phyloP scores from a whole-genome alignment of 2,797 vertebrate species.

The Gymnothorax javanicus region DNA sequence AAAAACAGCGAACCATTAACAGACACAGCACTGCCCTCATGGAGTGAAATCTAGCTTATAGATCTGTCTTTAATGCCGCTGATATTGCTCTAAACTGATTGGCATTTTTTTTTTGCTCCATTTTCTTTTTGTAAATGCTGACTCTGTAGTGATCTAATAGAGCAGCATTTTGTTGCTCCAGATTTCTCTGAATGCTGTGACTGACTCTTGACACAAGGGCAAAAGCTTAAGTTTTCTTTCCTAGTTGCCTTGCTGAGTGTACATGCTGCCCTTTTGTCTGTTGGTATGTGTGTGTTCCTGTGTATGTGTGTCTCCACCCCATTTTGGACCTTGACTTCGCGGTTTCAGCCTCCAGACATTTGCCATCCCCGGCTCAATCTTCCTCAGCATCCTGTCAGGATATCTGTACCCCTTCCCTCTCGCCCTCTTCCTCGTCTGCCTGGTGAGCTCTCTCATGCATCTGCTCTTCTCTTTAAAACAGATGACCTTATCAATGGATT shows the following conservation, averaged over 20 bases:
- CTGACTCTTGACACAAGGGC: background rate
- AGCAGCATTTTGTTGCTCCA: background rate
- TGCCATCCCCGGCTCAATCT: constrained; percentile 98
- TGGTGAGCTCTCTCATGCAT: constrained; percentile 77
- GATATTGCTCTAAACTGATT: no score
- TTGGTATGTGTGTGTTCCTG: background rate
- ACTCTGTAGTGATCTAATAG: background rate
- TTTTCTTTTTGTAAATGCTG: background rate
- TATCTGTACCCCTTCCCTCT: constrained; percentile 97
- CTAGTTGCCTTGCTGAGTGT: background rate
- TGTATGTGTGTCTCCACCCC: background rate
- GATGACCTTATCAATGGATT: background rate
- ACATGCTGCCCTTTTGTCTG: background rate
- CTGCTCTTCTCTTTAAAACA: background rate
- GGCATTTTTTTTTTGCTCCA: no score
- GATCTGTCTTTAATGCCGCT: background rate
- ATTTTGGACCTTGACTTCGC: constrained; percentile 72
- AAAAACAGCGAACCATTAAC: background rate
- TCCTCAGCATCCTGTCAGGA: constrained; percentile 97
- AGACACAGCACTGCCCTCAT: background rate
- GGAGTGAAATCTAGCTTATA: background rate
- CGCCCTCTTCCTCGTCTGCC: constrained; percentile 95
- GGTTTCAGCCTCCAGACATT: constrained; percentile 91
- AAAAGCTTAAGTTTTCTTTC: background rate
- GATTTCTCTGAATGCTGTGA: background rate